Evolutionary conservation across 2,113 vertebrate species (phyloP).

Genomic region (Zosterops hypoxanthus): DNA sequence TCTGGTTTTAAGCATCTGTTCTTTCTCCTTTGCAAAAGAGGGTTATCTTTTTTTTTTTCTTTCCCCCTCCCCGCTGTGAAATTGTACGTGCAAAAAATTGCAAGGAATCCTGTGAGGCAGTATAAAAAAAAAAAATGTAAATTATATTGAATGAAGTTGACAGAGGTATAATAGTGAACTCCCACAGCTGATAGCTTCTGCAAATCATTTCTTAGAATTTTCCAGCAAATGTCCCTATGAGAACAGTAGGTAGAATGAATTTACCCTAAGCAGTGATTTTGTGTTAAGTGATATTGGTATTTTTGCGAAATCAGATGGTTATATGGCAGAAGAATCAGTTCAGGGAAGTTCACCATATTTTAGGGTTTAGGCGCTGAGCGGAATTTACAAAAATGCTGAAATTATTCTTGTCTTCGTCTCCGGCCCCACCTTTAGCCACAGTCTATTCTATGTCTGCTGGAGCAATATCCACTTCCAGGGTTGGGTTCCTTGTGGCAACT

Average conservation of each 20-base stretch:
- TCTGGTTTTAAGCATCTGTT: slow-evolving; percentile 85
- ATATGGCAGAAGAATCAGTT: slow-evolving; percentile 65
- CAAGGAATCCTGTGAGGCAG: slow-evolving; percentile 76
- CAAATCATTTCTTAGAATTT: slow-evolving; percentile 77
- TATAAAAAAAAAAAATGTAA: slow-evolving; percentile 71
- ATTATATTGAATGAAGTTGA: slow-evolving; percentile 81
- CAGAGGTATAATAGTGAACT: slow-evolving; percentile 78
- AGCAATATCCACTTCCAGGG: not conserved
- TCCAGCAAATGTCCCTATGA: slow-evolving; percentile 74
- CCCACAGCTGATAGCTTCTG: slow-evolving; percentile 74
- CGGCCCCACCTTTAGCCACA: slow-evolving; percentile 42
- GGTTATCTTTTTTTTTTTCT: slow-evolving; percentile 43
- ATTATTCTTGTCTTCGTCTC: not conserved
- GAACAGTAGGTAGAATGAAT: slow-evolving; percentile 73
- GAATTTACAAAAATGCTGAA: slow-evolving; percentile 44
- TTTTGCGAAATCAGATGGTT: slow-evolving; percentile 67
- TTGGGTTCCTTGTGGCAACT: slow-evolving; percentile 34
- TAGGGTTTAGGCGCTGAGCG: slow-evolving; percentile 26
- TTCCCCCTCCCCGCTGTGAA: slow-evolving; percentile 71
- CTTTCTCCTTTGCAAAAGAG: slow-evolving; percentile 67
- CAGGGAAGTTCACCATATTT: slow-evolving; percentile 56
- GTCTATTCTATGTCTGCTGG: not conserved
- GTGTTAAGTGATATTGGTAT: slow-evolving; percentile 69
- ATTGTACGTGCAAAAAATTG: slow-evolving; percentile 75
- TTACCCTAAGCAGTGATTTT: slow-evolving; percentile 73